Conservation (phyloP, 2,113 vertebrate species). For the Brevimyrus niger region DNA sequence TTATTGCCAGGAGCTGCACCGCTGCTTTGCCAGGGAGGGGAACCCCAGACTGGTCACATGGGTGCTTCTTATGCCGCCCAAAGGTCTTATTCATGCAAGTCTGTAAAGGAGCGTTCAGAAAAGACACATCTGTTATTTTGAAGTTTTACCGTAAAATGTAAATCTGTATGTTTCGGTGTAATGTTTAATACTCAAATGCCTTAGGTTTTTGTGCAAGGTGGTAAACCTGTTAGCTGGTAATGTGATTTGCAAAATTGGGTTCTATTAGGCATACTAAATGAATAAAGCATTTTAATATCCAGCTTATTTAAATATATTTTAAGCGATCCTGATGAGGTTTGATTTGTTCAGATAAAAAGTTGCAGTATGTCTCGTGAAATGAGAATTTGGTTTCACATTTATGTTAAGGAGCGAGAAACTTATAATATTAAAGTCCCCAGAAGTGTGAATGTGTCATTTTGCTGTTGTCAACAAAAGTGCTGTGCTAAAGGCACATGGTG, state of each 20-base stretch:
- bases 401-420: slow-evolving; percentile 38
- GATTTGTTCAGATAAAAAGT: neutral
- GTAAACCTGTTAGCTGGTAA: neutral
- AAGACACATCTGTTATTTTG: neutral
- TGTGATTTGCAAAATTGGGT: neutral
- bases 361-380: slow-evolving; percentile 5
- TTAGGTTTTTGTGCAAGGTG: neutral
- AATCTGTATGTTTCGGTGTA: neutral
- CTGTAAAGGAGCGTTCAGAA: neutral
- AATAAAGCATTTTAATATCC: neutral
- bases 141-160: neutral
- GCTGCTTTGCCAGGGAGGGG: slow-evolving; percentile 5
- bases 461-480: slow-evolving; percentile 56
- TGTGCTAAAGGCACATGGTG: slow-evolving; percentile 54
- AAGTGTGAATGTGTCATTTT: slow-evolving; percentile 59
- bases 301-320: neutral
- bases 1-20: slow-evolving; percentile 18
- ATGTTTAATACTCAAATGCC: neutral
- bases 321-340: slow-evolving; percentile 15
- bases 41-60: neutral
- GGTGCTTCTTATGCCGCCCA: neutral
- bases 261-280: neutral
- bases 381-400: slow-evolving; percentile 26
- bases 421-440: slow-evolving; percentile 51
- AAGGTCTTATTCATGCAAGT: neutral